Conservation (phyloP, 2,797 vertebrate genomes). For the Graptemys geographica region DNA sequence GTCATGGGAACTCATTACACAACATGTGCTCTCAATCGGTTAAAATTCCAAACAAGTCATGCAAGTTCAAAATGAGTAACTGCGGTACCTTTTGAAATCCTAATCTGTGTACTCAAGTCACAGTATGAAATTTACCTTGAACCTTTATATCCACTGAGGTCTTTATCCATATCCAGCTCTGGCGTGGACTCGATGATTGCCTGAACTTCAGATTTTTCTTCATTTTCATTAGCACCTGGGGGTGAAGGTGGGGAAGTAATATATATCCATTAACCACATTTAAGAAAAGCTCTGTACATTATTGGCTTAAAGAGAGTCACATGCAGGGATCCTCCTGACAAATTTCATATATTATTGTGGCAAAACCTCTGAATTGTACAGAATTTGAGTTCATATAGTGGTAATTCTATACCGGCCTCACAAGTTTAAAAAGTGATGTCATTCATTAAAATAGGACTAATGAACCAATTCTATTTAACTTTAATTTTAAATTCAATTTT, state of each 20-base stretch:
- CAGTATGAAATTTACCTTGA: conserved; percentile 86
- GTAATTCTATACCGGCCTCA: background rate
- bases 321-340: background rate
- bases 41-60: background rate
- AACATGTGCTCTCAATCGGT: background rate
- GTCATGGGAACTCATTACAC: background rate
- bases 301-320: background rate
- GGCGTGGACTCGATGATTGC: conserved; percentile 98
- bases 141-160: conserved; percentile 89
- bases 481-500: background rate
- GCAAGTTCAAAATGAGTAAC: background rate
- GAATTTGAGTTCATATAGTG: background rate
- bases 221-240: conserved; percentile 85
- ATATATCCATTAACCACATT: background rate
- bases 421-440: background rate
- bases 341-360: background rate
- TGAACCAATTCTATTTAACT: background rate
- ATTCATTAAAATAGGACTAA: background rate
- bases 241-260: background rate
- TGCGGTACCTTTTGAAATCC: background rate
- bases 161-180: conserved; percentile 95
- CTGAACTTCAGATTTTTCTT: conserved; percentile 95
- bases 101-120: background rate
- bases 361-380: background rate
- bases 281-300: background rate